phyloP scores from a whole-genome alignment of 2,888 invertebrate species.

The Clunio marinus region DNA sequence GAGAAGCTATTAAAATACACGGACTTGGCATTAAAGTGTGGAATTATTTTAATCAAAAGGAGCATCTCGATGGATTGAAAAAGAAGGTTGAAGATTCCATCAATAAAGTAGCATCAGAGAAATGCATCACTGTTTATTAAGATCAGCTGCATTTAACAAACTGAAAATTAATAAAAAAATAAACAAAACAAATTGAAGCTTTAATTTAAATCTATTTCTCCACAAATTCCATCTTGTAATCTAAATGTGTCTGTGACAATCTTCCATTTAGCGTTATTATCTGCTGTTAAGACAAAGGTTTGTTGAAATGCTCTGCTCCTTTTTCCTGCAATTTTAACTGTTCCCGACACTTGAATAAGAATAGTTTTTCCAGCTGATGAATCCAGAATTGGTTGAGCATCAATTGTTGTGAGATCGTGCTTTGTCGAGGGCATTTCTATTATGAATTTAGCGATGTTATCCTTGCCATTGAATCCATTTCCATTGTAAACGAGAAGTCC shows the following conservation, averaged over 20 bases:
- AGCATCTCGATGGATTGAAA: constrained; percentile 26
- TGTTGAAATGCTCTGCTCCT: constrained; percentile 70
- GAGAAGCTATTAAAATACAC: constrained; percentile 26
- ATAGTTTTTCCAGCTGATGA: constrained; percentile 76
- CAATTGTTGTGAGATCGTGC: constrained; percentile 72
- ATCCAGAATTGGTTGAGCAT: constrained; percentile 81
- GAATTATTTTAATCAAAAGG: constrained; percentile 37
- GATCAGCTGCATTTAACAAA: too few relatives aligned
- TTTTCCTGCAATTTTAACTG: constrained; percentile 66
- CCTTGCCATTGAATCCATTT: constrained; percentile 73
- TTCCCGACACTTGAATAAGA: constrained; percentile 77
- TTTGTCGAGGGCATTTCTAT: constrained; percentile 77
- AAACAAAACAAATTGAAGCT: too few relatives aligned
- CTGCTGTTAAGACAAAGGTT: constrained; percentile 80
- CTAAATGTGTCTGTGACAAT: constrained; percentile 86
- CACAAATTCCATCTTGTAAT: constrained; percentile 57
- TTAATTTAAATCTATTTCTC: constrained; percentile 2
- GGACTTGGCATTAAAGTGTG: constrained; percentile 23
- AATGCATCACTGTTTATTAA: constrained; percentile 5
- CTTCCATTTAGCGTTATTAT: constrained; percentile 89
- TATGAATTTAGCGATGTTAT: constrained; percentile 79
- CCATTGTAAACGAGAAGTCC: constrained; percentile 92
- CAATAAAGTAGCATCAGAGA: background rate
- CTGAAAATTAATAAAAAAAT: too few relatives aligned
- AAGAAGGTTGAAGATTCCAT: constrained; percentile 11